Percentiles rank a stretch among this genome's conserved stretches.
These are phyloP conservation scores for Falco rusticolus DNA, from an alignment of 2,797 vertebrate genomes.

Conservation along the genomic window DNA sequence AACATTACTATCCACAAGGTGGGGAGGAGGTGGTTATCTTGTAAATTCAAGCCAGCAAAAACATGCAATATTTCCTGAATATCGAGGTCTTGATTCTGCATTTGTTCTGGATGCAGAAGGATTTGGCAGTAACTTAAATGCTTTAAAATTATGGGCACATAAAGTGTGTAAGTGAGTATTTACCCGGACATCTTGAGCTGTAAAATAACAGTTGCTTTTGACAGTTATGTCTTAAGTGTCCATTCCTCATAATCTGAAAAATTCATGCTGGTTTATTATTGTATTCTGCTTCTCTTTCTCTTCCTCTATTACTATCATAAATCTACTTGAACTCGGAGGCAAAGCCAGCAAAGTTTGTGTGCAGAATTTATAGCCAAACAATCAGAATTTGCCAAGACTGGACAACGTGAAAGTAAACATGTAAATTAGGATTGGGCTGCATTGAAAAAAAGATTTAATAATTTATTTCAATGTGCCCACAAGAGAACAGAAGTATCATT, in stretches of 20 bases:
- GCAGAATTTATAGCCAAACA: conserved; percentile 47
- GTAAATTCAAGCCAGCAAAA: background rate
- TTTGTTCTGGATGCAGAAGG: background rate
- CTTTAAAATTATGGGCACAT: background rate
- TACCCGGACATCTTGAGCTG: conserved; percentile 9
- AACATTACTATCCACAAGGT: background rate
- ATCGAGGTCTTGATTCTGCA: background rate
- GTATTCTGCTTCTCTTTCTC: conserved; percentile 16
- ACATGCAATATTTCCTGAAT: background rate
- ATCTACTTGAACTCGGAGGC: conserved; percentile 21
- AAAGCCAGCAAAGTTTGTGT: conserved; percentile 30
- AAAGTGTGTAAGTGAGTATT: background rate
- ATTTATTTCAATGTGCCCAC: conserved; percentile 57
- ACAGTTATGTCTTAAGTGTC: conserved; percentile 36
- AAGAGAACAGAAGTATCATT: conserved; percentile 49
- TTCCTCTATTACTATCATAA: conserved; percentile 34
- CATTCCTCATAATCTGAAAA: conserved; percentile 43
- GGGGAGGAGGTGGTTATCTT: background rate
- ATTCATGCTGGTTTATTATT: conserved; percentile 10
- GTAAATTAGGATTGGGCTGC: conserved; percentile 49
- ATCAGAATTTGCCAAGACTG: conserved; percentile 22
- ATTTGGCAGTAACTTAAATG: background rate
- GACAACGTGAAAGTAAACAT: conserved; percentile 55
- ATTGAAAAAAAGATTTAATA: conserved; percentile 48
- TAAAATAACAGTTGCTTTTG: conserved; percentile 29